Evolutionary conservation across 2,797 vertebrate genomes (phyloP), one percentile per base, ranked within the genome.

Genomic region (Phrynocephalus forsythii): DNA sequence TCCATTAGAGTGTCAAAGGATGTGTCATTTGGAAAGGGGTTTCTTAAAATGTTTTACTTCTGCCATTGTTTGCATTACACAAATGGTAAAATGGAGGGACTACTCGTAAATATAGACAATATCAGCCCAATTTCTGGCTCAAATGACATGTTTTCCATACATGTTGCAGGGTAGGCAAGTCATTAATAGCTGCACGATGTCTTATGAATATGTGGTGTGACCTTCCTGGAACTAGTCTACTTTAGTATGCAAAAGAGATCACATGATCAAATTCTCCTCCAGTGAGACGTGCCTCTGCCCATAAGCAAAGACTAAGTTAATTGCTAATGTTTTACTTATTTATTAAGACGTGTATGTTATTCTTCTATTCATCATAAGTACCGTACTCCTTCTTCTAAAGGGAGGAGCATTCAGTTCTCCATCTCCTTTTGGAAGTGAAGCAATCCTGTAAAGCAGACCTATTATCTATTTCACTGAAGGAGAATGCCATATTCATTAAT

Each of bases 61-160:
- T 28, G 26, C 15, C 26, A 38, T 71, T 10, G 33, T 33, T 22
- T 30, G 50, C 73, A 30, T 71, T 20, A 56, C 44, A 60, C n/a
- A 56, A 79, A 72, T 86, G 15, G 4, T 86, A 0, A 88, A 77
- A 24, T 89, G 26, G 75, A 73, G 71, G 72, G 30, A 18, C 28
- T 26, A 66, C 90, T 88, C 5, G 11, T 83, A 72, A 80, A 80
- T 73, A 67, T 80, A 48, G 33, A 63, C n/a, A 3, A 86, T 16
- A 4, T 48, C 76, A 76, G 13, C 33, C 7, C 13, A 77, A 10
- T 2, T 50, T 81, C 78, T 73, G 20, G 26, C 18, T 48, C 26
- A 30, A 11, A 30, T 8, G n/a, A 15, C 26, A 84, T 30, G 1
- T 28, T 80, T 84, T 44, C 2, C 48, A 20, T 66, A n/a, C 44